phyloP scores from a whole-genome alignment of 30 jellyfish, hydroid and myxozoan species.

The Chrysaora quinquecirrha region DNA sequence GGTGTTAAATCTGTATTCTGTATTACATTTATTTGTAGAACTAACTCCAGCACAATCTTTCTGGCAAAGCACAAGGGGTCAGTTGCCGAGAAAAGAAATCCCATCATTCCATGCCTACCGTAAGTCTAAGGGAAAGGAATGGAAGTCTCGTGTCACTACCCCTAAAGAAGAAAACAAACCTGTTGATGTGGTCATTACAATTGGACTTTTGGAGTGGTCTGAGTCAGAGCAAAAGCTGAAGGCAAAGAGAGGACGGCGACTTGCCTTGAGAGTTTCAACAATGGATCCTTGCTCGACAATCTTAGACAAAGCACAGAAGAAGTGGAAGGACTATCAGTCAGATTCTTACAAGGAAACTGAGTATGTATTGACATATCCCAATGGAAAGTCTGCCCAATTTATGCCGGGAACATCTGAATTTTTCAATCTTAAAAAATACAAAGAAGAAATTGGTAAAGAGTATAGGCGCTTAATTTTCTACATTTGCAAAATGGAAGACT shows the following conservation, averaged over 20 bases:
- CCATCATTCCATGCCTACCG: not conserved
- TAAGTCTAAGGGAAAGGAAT: not conserved
- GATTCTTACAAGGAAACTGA: not conserved
- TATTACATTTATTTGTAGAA: not conserved
- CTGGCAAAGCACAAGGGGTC: not conserved
- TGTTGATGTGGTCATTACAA: not conserved
- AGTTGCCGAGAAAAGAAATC: not conserved
- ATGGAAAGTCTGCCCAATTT: not conserved
- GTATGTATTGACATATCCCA: not conserved
- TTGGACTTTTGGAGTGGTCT: conserved; percentile 19
- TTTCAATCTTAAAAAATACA: not conserved
- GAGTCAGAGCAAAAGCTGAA: conserved; percentile 21
- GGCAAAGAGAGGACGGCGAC: conserved; percentile 19
- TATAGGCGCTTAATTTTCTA: conserved; percentile 9
- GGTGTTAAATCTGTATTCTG: too few species aligned
- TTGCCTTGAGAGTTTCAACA: conserved; percentile 15
- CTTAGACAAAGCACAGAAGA: not conserved
- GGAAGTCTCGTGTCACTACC: conserved; percentile 13
- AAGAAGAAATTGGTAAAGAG: conserved; percentile 27
- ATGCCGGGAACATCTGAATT: conserved; percentile 9
- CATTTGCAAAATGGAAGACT: conserved; percentile 11
- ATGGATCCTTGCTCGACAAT: conserved; percentile 12
- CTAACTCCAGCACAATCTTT: not conserved
- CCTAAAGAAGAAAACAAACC: not conserved
- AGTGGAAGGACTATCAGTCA: conserved; percentile 1